Evolutionary conservation across 2,888 invertebrate genomes (phyloP).

Genomic region (Metopia argyrocephala): DNA sequence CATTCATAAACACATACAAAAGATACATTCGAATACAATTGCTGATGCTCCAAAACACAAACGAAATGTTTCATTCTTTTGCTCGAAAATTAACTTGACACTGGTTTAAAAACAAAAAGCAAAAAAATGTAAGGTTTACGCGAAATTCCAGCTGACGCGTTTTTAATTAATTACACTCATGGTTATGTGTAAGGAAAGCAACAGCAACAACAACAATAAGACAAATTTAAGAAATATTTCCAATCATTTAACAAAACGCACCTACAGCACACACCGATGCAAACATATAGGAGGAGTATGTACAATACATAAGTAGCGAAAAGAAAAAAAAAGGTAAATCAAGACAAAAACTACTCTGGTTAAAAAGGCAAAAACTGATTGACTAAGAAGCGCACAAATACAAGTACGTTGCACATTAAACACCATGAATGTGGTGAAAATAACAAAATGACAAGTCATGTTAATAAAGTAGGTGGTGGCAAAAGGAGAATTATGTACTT

Average conservation of each 20-base stretch:
- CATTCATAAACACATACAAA: background rate
- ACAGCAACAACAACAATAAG: background rate
- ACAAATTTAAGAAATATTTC: constrained; percentile 52
- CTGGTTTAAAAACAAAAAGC: constrained; percentile 37
- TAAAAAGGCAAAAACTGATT: constrained; percentile 42
- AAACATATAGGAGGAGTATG: background rate
- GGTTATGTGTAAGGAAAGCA: constrained; percentile 58
- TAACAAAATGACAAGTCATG: constrained; percentile 46
- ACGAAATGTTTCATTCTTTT: background rate
- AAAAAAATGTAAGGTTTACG: constrained; percentile 59
- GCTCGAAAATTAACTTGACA: constrained; percentile 23
- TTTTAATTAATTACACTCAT: constrained; percentile 74
- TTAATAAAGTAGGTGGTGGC: constrained; percentile 28
- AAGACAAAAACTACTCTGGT: constrained; percentile 17
- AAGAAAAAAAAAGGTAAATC: background rate
- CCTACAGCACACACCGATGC: background rate
- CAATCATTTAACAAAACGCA: constrained; percentile 52
- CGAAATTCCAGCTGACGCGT: constrained; percentile 73
- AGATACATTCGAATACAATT: no score
- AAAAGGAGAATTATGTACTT: constrained; percentile 1
- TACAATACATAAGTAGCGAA: background rate
- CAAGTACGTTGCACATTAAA: no score
- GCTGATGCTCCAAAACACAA: constrained; percentile 5
- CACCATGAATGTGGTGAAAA: background rate
- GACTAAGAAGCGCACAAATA: background rate